Base-by-base conservation (phyloP, 1,140 invertebrate genomes). In the Neoseiulus cucumeris region DNA sequence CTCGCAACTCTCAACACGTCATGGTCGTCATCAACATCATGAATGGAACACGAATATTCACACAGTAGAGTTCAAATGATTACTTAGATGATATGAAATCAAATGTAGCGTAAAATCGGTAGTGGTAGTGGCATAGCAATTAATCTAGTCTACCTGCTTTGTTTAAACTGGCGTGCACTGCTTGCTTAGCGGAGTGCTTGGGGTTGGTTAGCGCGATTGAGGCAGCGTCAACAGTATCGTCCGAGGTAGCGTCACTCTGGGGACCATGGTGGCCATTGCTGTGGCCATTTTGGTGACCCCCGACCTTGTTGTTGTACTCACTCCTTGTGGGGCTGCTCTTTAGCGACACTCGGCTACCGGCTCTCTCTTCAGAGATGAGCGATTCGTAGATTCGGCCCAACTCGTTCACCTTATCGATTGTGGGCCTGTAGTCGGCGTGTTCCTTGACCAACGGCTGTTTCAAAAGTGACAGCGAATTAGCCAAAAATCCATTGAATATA, bases 371-470 rank as follows among this genome's bases (percentile, higher is more conserved):
- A 45, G 84, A 80, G 0, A 86, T 78, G 44, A 93, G 73, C 28
- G 84, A 83, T 73, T 95, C 90, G 71, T 91, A 91, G 28, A 84
- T 78, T 42, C 83, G 83, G 1, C 90, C 91, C 0, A 91, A 78
- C 72, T 94, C 90, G 76, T 92, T 92, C 28, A 94, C 81, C 77
- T 89, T 92, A 70, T 95, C 91, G 65, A 95, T 86, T 17, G 85
- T 91, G 0, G 82, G 76, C 0, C 81, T 83, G 76, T 86, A 92
- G 70, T 91, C 89, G 39, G 87, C 82, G 76, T 93, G 88, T 72
- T 94, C 90, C 72, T 91, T 91, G 22, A 85, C 77, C 41, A 96
- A 80, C 0, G 91, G 90, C 77, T 82, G 72, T 9, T 59, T 67
- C 42, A 7, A 14, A 17, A 65, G 28, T 39, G 4, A 6, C 33